These are phyloP conservation scores for Lamellibrachia columna DNA, from an alignment of 2,888 invertebrate genomes.

Conservation along the genomic window DNA sequence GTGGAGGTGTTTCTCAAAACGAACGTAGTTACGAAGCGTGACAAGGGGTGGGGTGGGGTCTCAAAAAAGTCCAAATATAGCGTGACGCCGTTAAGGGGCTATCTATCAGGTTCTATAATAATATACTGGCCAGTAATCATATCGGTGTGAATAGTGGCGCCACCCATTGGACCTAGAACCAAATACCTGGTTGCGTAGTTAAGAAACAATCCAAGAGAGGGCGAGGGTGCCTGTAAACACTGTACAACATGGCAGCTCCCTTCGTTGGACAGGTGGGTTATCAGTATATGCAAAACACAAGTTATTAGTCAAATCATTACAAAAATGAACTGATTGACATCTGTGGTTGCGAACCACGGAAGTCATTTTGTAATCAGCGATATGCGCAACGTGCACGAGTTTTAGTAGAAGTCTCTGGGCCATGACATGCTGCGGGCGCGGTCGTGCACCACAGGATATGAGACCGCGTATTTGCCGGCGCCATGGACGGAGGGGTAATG, in stretches of 20 bases:
- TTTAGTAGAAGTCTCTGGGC: no score
- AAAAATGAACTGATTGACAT: background rate
- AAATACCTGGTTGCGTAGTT: background rate
- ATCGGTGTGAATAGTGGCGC: background rate
- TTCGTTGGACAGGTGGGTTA: background rate
- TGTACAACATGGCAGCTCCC: constrained; percentile 10
- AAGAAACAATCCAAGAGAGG: background rate
- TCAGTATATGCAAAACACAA: background rate
- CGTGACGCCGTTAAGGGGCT: no score
- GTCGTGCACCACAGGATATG: background rate
- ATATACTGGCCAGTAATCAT: background rate
- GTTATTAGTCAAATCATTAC: background rate
- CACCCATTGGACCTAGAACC: background rate
- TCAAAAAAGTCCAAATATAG: no score
- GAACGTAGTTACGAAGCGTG: no score
- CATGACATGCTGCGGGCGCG: no score
- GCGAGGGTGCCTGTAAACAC: background rate
- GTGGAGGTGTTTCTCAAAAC: no score
- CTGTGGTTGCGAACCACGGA: background rate
- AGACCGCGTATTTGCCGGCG: background rate
- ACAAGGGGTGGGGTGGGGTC: no score
- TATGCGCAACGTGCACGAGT: background rate
- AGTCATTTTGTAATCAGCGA: background rate
- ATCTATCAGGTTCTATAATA: no score
- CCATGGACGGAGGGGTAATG: background rate